Base-by-base conservation (phyloP, 2,113 vertebrate species). In the Glaucomys volans region DNA sequence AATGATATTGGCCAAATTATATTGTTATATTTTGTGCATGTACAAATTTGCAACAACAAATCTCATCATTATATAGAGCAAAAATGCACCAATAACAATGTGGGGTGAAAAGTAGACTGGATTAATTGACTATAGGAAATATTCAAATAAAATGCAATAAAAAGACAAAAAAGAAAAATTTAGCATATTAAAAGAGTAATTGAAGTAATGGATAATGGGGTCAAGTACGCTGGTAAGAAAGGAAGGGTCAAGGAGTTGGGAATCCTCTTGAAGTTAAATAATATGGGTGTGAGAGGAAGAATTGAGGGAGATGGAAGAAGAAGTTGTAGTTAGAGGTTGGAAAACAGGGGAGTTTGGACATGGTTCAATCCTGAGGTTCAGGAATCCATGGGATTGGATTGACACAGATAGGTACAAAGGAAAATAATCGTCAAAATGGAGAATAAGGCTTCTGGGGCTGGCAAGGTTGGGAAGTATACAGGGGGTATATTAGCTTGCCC, bases 401-500 rank as follows among this genome's bases (percentile, higher is more conserved):
- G 72, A 76, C 47, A 26, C 26, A 83, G 26, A 4, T 32, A 14
- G 50, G 4, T n/a, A 14, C 5, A 37, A n/a, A 28, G 24, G 67
- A 80, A 57, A 17, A 37, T 24, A 37, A 42, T 28, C 22, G 42
- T 69, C 44, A 52, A 42, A 20, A 52, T 50, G 71, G 10, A 40
- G 44, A 71, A 13, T 8, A 59, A 81, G n/a, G 32, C 18, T 2
- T 4, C 4, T 10, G 26, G 82, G 47, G 22, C 24, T 79, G 54
- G 2, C 30, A 20, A 3, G 10, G 22, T 40, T 54, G 54, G n/a
- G 52, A 57, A 88, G n/a, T 9, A 14, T 11, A 9, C 14, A 35
- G 17, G 11, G 2, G 4, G 1, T 1, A 0, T 35, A 9, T 35
- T 64, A 30, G 20, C 16, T 40, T 0, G 11, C 1, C 13, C 24